Conservation (phyloP, 2,113 vertebrate species). For the Electrona antarctica region DNA sequence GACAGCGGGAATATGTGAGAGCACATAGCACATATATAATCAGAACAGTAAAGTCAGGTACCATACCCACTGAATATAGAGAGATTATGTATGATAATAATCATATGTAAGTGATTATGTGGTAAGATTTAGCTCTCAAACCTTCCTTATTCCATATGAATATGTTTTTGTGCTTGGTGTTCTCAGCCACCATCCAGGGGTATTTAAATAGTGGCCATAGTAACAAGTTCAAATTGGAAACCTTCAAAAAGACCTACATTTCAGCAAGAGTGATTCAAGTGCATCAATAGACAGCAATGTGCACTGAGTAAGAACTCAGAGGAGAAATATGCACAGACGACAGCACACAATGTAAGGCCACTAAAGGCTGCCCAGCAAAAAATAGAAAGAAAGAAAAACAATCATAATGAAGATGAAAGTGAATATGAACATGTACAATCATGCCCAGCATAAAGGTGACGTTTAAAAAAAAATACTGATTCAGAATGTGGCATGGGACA, state of each 20-base stretch:
- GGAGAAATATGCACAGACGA: background rate
- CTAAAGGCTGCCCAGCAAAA: background rate
- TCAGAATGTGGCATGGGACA: slow-evolving; percentile 1
- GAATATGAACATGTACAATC: slow-evolving; percentile 25
- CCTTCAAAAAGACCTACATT: background rate
- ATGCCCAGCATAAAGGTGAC: slow-evolving; percentile 6
- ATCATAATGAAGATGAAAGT: background rate
- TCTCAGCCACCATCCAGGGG: background rate
- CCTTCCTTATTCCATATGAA: background rate
- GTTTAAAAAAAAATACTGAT: slow-evolving; percentile 56
- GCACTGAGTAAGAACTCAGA: background rate
- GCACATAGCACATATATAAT: background rate
- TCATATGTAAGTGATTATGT: background rate
- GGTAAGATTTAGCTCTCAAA: background rate
- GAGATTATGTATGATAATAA: background rate
- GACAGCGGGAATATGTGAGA: background rate
- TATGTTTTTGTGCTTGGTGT: no score
- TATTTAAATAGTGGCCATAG: background rate
- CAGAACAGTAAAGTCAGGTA: background rate
- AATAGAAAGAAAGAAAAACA: slow-evolving; percentile 8
- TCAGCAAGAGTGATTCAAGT: slow-evolving; percentile 59
- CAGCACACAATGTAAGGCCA: background rate
- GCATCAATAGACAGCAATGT: slow-evolving; percentile 10
- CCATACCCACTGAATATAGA: background rate
- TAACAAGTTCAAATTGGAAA: background rate